Evolutionary conservation across 2,888 invertebrate species (phyloP), one percentile per base, ranked within the genome.

Genomic region (Pasiphila rectangulata): DNA sequence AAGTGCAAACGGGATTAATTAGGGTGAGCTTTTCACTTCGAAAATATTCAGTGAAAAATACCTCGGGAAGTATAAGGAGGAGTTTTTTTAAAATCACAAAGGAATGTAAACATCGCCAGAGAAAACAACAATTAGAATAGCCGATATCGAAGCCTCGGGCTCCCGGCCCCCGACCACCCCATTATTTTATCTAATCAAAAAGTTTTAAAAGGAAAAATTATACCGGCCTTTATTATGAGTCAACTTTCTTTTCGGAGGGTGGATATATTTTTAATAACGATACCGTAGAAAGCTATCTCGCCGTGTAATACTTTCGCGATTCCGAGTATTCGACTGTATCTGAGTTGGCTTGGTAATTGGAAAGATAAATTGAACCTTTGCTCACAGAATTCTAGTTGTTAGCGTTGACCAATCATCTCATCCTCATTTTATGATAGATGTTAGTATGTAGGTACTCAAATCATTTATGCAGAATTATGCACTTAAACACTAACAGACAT

Each of bases 121-220:
- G 78, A 79, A 75, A 85, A 88, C 83, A 88, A 87, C 81, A 86
- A 87, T 87, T 86, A 87, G 82, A 86, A 85, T 82, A 77, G 75
- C 79, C 79, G 83, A 86, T 88, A 87, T 81, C 77, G 84, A 76
- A 73, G 76, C 83, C 78, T 75, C 72, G 74, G 72, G 84, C 79
- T 59, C 75, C 59, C 62, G n/a, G n/a, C 57, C 80, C 73, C 72
- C 63, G 61, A 63, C 81, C 87, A 80, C 89, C 87, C 88, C 82
- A 83, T 86, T 88, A 88, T 89, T 89, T 88, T 86, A 89, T 89
- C 89, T 89, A 89, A 89, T 89, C 89, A 89, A 89, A 89, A 89
- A 89, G 86, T 89, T 89, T 89, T 88, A 88, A 88, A 89, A 87
- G 87, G 85, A 89, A 89, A 89, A 89, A 89, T 89, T 89, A 88